phyloP scores from a whole-genome alignment of 2,797 vertebrate species.

The Agapornis canus region DNA sequence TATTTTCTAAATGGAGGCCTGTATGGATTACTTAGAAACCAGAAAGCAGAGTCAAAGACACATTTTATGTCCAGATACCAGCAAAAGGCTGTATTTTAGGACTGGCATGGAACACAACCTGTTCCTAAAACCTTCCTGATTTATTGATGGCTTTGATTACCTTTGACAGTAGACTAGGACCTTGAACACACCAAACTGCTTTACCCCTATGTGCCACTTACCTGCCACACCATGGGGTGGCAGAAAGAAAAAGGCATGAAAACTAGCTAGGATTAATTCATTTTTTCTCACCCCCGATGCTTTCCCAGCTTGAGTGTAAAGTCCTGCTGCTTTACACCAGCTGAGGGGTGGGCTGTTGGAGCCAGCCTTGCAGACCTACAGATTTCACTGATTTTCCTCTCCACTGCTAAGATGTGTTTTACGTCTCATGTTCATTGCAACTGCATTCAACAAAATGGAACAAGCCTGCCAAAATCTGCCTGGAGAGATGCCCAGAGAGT shows the following conservation, averaged over 20 bases:
- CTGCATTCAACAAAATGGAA: background rate
- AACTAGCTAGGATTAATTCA: background rate
- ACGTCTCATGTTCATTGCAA: accelerated
- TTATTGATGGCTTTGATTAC: conserved; percentile 29
- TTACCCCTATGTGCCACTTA: accelerated
- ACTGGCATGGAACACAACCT: background rate
- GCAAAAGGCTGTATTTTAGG: conserved; percentile 50
- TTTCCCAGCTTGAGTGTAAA: background rate
- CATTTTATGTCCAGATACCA: conserved; percentile 39
- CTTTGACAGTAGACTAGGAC: conserved; percentile 4
- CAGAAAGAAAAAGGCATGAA: background rate
- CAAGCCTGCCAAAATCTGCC: background rate
- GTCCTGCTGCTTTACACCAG: background rate
- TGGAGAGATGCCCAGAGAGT: accelerated
- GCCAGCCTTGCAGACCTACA: background rate
- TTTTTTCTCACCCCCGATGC: background rate
- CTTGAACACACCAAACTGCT: background rate
- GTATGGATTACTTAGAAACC: conserved; percentile 15
- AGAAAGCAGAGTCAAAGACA: conserved; percentile 50
- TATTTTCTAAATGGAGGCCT: conserved; percentile 60
- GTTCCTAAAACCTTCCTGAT: conserved; percentile 6
- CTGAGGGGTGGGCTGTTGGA: background rate
- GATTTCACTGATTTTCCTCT: background rate
- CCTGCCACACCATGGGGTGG: background rate
- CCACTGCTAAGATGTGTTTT: accelerated